These are phyloP conservation scores for Pituophis catenifer DNA, from an alignment of 2,113 vertebrate genomes.

Conservation along the genomic window DNA sequence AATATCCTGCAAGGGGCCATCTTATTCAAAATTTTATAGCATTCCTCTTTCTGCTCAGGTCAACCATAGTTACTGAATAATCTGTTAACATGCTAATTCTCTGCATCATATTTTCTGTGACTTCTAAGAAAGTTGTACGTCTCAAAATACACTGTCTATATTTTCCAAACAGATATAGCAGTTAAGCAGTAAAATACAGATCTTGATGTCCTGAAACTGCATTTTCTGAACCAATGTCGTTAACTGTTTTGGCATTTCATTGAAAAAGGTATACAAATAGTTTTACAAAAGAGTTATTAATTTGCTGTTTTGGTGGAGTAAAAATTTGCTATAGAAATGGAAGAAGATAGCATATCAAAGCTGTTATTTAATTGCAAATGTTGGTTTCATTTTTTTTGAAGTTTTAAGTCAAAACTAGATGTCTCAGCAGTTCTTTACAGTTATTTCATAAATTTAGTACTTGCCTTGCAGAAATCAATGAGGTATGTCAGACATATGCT, in stretches of 20 bases:
- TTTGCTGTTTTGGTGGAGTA: conserved; percentile 42
- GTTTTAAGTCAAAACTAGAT: conserved; percentile 59
- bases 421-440: conserved; percentile 27
- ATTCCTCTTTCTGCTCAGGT: conserved; percentile 33
- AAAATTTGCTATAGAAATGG: conserved; percentile 50
- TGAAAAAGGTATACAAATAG: conserved; percentile 4
- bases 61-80: conserved; percentile 46
- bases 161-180: conserved; percentile 31
- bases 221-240: neutral
- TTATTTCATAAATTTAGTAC: conserved; percentile 11
- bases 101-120: conserved; percentile 14
- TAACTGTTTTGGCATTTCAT: conserved; percentile 9
- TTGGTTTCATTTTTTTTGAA: conserved; percentile 59
- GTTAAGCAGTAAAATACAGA: conserved; percentile 6
- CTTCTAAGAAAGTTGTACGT: conserved; percentile 45
- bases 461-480: conserved; percentile 14
- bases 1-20: neutral
- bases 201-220: neutral
- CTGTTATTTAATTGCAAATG: conserved; percentile 64
- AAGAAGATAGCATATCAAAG: conserved; percentile 52
- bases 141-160: neutral
- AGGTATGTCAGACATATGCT: neutral
- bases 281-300: conserved; percentile 31
- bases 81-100: conserved; percentile 45
- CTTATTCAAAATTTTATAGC: conserved; percentile 23